These are phyloP conservation scores for Malaclemys terrapin DNA, from an alignment of 2,113 vertebrate species.

Conservation along the genomic window DNA sequence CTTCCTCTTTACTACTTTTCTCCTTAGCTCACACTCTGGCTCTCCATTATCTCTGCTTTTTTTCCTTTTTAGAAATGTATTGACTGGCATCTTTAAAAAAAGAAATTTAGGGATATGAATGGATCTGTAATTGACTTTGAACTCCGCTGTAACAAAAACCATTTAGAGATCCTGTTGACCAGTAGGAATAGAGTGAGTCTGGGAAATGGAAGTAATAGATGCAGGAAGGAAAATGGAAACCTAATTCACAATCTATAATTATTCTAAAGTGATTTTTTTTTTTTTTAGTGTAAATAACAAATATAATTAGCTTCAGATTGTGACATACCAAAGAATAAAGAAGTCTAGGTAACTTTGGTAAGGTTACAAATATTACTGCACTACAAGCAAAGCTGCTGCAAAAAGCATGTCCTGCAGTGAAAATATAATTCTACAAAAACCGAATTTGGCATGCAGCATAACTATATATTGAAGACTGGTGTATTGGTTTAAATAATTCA, in stretches of 20 bases:
- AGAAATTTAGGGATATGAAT: background rate
- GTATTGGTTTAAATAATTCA: background rate
- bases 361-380: background rate
- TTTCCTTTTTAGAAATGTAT: background rate
- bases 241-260: background rate
- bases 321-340: background rate
- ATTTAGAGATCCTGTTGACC: background rate
- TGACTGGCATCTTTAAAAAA: background rate
- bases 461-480: background rate
- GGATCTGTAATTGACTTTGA: background rate
- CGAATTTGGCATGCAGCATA: background rate
- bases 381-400: background rate
- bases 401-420: background rate
- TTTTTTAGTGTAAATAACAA: background rate
- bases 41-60: background rate
- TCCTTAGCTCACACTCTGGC: background rate
- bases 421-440: background rate
- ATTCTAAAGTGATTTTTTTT: background rate
- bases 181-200: background rate
- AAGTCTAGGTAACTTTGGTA: background rate
- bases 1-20: background rate
- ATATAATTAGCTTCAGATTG: background rate
- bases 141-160: background rate
- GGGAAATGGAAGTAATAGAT: background rate
- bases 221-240: background rate